phyloP scores from a whole-genome alignment of 2,797 vertebrate genomes.

The Brotula barbata region DNA sequence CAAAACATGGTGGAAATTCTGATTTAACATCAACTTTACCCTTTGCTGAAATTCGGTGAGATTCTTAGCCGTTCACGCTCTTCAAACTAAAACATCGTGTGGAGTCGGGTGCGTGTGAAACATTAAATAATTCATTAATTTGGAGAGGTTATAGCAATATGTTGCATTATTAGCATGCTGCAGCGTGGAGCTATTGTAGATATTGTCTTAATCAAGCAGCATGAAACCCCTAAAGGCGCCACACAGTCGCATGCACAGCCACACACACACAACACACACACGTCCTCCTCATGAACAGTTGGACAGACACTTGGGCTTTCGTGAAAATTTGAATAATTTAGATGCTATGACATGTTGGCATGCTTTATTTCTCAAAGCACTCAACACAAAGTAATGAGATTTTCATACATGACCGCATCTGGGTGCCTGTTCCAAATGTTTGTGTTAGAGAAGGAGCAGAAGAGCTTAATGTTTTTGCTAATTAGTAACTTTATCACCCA shows the following conservation, averaged over 20 bases:
- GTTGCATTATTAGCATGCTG: neutral
- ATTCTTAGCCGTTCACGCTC: too few species aligned
- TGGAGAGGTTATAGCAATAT: too few species aligned
- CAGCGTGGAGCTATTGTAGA: neutral
- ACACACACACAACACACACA: conserved; percentile 6
- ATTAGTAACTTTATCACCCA: conserved; percentile 51
- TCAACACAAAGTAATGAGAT: conserved; percentile 44
- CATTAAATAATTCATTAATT: too few species aligned
- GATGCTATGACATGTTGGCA: conserved; percentile 45
- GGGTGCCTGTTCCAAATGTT: conserved; percentile 47
- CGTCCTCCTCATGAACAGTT: conserved; percentile 2
- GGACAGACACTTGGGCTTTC: conserved; percentile 4
- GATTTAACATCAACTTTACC: conserved; percentile 6
- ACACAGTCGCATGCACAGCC: neutral
- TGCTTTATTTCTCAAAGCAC: conserved; percentile 52
- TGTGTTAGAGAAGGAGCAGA: conserved; percentile 25
- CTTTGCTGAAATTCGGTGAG: conserved; percentile 11
- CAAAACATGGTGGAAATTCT: neutral
- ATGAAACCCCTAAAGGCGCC: conserved; percentile 28
- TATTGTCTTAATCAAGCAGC: too few species aligned
- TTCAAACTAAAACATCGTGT: too few species aligned
- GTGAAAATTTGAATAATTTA: conserved; percentile 59
- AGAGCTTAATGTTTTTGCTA: conserved; percentile 34
- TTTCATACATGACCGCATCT: conserved; percentile 53
- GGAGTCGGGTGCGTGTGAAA: too few species aligned